Evolutionary conservation across 1,140 invertebrate species (phyloP).

Genomic region (Tetranychus urticae): DNA sequence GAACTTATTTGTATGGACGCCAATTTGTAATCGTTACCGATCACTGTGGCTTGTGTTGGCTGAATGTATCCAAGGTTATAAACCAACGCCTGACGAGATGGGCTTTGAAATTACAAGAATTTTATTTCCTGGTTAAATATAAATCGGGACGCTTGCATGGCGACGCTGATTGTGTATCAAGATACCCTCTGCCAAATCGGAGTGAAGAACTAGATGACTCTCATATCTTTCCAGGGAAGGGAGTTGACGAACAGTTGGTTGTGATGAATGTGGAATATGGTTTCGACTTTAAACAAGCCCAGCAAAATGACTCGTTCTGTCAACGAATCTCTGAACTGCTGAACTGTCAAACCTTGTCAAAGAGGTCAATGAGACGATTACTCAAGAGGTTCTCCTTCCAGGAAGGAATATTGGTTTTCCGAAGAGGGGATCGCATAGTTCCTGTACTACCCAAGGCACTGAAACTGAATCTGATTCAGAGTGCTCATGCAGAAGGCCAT

Average conservation of each 20-base stretch:
- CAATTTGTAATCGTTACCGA: constrained; percentile 27
- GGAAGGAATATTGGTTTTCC: background rate
- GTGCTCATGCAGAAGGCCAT: background rate
- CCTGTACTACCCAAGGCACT: background rate
- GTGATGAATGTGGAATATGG: background rate
- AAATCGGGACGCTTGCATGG: constrained; percentile 3
- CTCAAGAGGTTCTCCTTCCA: background rate
- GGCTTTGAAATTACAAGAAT: constrained; percentile 22
- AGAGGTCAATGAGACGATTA: background rate
- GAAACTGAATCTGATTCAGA: background rate
- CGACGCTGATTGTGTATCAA: constrained; percentile 3
- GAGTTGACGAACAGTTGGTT: too few species aligned
- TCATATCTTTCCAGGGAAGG: background rate
- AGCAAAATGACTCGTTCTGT: background rate
- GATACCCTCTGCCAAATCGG: background rate
- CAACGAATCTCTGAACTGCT: background rate
- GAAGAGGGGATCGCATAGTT: background rate
- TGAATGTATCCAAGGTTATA: constrained; percentile 21
- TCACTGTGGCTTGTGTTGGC: constrained; percentile 24
- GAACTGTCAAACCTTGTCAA: background rate
- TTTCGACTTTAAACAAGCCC: background rate
- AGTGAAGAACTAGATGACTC: background rate
- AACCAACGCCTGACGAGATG: constrained; percentile 23
- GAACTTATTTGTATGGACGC: constrained; percentile 23
- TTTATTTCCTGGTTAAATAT: background rate